These are phyloP conservation scores for Acronicta psi DNA, from an alignment of 2,888 invertebrate species.

Conservation along the genomic window DNA sequence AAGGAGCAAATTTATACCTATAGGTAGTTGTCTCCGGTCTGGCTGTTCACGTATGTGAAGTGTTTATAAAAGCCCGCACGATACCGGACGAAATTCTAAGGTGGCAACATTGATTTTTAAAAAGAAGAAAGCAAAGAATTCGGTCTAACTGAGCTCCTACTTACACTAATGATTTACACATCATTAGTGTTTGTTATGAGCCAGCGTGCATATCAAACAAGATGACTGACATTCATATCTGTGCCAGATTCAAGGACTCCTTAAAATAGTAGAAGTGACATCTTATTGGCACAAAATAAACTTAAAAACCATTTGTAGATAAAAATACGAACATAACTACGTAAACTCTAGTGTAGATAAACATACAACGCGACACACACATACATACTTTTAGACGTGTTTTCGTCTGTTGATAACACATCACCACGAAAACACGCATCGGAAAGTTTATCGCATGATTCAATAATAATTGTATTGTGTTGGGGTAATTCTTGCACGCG, in stretches of 20 bases:
- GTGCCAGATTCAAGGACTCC: constrained; percentile 5
- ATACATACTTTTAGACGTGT: not conserved
- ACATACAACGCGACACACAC: constrained; percentile 1
- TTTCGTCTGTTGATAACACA: constrained; percentile 22
- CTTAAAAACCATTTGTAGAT: constrained; percentile 8
- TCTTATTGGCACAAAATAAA: constrained; percentile 30
- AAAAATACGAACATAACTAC: not conserved
- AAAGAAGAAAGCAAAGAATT: too few species aligned
- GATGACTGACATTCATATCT: too few species aligned
- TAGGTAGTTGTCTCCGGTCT: too few species aligned
- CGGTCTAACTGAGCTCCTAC: too few species aligned
- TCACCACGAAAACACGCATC: constrained; percentile 8
- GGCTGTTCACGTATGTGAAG: too few species aligned
- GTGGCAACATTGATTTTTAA: too few species aligned
- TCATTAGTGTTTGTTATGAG: too few species aligned
- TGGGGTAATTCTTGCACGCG: constrained; percentile 25
- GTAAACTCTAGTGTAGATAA: not conserved
- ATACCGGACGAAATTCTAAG: too few species aligned
- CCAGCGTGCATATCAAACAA: too few species aligned
- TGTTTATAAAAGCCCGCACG: too few species aligned
- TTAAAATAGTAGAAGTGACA: not conserved
- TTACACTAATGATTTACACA: too few species aligned
- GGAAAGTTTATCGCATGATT: constrained; percentile 39
- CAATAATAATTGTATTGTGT: constrained; percentile 35
- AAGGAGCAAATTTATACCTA: too few species aligned